These are phyloP conservation scores for Addax nasomaculatus DNA, from an alignment of 2,113 vertebrate species.

Conservation along the genomic window DNA sequence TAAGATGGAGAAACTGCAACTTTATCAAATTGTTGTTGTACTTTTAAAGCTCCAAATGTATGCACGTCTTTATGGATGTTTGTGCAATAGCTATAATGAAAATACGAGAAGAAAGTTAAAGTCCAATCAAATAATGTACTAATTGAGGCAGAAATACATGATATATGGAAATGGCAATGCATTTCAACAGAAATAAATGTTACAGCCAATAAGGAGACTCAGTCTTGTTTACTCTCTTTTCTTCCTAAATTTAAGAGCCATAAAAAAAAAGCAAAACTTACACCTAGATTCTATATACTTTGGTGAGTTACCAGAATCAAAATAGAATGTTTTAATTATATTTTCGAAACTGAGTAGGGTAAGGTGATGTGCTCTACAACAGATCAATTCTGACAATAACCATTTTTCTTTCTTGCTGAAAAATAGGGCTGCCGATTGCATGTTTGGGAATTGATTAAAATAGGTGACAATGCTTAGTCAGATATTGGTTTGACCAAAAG, in stretches of 20 bases:
- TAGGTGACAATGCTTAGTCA: conserved; percentile 64
- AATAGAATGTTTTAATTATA: conserved; percentile 78
- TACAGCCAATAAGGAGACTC: conserved; percentile 64
- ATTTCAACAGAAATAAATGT: conserved; percentile 72
- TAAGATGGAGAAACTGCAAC: conserved; percentile 44
- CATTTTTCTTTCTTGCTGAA: conserved; percentile 76
- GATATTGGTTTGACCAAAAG: not conserved
- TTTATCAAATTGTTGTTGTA: conserved; percentile 62
- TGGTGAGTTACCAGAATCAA: conserved; percentile 65
- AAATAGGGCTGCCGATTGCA: conserved; percentile 67
- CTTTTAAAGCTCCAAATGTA: conserved; percentile 14
- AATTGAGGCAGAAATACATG: conserved; percentile 43
- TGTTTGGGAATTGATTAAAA: conserved; percentile 76
- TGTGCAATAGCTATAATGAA: not conserved
- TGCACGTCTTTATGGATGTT: not conserved
- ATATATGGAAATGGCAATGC: conserved; percentile 50
- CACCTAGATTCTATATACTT: conserved; percentile 66
- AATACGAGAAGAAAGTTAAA: conserved; percentile 38
- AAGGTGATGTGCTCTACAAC: conserved; percentile 70
- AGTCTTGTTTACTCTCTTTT: conserved; percentile 68
- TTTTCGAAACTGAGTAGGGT: conserved; percentile 59
- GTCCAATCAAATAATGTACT: conserved; percentile 58
- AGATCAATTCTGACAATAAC: conserved; percentile 76
- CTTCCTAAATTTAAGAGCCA: conserved; percentile 59
- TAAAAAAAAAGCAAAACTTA: conserved; percentile 73